These are phyloP conservation scores for Hipposideros armiger DNA, from an alignment of 2,113 vertebrate species.

Conservation along the genomic window DNA sequence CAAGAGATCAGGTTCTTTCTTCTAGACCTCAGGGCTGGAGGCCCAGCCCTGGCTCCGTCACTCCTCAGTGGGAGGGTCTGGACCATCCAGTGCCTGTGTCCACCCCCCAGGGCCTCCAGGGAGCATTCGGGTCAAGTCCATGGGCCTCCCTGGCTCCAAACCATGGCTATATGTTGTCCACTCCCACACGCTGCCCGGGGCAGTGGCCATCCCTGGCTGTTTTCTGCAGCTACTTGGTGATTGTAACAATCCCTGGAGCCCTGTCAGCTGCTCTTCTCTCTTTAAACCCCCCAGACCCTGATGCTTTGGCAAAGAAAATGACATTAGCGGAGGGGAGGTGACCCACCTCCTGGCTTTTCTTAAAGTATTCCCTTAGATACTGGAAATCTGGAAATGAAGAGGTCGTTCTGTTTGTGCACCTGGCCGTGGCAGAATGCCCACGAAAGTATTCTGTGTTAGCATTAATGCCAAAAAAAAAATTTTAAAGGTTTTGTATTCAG, in stretches of 20 bases:
- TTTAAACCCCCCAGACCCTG: background rate
- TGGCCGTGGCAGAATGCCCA: constrained; percentile 57
- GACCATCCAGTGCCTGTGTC: constrained; percentile 50
- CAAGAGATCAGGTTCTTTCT: background rate
- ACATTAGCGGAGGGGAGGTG: background rate
- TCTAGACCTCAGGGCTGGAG: background rate
- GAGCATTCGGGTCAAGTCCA: background rate
- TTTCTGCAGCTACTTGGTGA: background rate
- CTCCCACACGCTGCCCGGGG: rapidly evolving
- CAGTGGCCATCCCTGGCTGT: background rate
- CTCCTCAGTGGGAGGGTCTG: background rate
- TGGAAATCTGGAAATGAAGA: constrained; percentile 54
- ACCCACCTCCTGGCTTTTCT: constrained; percentile 50
- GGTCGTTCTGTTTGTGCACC: background rate
- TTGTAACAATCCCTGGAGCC: background rate
- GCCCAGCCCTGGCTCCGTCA: background rate
- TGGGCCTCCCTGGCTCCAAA: background rate
- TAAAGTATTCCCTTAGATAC: constrained; percentile 19
- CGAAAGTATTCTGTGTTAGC: constrained; percentile 58
- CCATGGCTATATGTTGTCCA: background rate
- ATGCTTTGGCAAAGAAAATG: constrained; percentile 53
- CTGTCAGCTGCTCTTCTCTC: background rate
- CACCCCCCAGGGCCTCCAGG: background rate
- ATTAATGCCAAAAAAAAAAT: constrained; percentile 70
- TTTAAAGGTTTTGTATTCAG: constrained; percentile 67